A percentile compares a stretch with the other conserved stretches of the same genome.
phyloP scores from a whole-genome alignment of 2,888 invertebrate genomes.

The Rhodophaea formosa region DNA sequence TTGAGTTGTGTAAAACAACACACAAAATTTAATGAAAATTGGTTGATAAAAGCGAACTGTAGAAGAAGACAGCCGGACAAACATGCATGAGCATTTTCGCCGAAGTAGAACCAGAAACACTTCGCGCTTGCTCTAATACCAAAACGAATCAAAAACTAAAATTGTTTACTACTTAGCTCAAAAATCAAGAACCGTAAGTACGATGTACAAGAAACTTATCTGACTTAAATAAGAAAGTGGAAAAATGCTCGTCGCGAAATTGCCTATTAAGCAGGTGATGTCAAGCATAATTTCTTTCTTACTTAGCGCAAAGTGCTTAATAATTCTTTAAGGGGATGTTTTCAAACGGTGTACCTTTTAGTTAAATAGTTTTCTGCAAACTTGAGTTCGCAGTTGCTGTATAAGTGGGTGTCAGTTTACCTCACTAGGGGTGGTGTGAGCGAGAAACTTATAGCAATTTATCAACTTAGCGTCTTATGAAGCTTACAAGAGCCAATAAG shows the following conservation, averaged over 20 bases:
- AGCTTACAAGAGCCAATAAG: too few species aligned
- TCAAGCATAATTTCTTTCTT: slow-evolving; percentile 22
- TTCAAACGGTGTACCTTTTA: slow-evolving; percentile 21
- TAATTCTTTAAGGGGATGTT: slow-evolving; percentile 22
- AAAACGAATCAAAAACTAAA: too few species aligned
- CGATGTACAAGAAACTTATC: not conserved
- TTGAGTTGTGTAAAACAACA: too few species aligned
- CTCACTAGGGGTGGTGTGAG: not conserved
- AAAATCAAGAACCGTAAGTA: too few species aligned
- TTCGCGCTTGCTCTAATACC: too few species aligned
- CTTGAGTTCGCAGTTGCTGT: slow-evolving; percentile 8
- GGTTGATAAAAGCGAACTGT: too few species aligned
- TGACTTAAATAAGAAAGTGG: not conserved
- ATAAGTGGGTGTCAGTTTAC: slow-evolving; percentile 17
- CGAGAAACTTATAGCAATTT: slow-evolving; percentile 1
- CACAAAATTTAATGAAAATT: too few species aligned
- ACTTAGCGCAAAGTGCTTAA: slow-evolving; percentile 19
- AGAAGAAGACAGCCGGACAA: too few species aligned
- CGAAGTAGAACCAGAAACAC: too few species aligned
- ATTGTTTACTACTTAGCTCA: too few species aligned
- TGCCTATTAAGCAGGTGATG: slow-evolving; percentile 22
- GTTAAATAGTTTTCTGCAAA: slow-evolving; percentile 19
- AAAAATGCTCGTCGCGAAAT: slow-evolving; percentile 3
- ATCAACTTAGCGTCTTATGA: too few species aligned
- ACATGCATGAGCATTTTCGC: too few species aligned